Base-by-base conservation (phyloP, 2,797 vertebrate genomes). In the Protosalanx chinensis region DNA sequence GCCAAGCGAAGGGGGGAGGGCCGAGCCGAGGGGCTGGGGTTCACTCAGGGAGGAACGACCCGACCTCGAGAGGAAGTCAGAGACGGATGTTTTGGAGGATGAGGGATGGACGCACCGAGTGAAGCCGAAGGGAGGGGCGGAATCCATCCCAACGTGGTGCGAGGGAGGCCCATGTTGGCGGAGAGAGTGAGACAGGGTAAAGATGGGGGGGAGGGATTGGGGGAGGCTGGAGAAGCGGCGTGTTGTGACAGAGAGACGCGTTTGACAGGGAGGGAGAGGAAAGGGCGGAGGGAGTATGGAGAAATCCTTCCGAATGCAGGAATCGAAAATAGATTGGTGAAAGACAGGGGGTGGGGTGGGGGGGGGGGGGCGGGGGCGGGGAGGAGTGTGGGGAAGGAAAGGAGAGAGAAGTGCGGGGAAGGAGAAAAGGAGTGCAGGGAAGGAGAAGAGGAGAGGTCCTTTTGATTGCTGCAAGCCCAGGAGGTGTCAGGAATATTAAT, bases 401-500 rank as follows among this genome's bases (percentile, higher is more conserved):
- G 41, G 37, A 41, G 37, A 10, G 37, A 7, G 37, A 8, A 41
- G 6, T 41, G 5, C 5, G 33, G 2, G 33, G 37, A 41, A 35
- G 33, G 33, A 35, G 33, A 12, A 46, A 12, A 46, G 41, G 41
- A 41, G 37, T 41, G 6, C 6, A 6, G 33, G 33, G 37, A 41
- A 35, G 33, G 33, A 27, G 23, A 27, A 27, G 23, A 35, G 33
- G 41, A 46, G 8, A 46, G 41, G 41, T 46, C 41, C 41, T 46
- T 46, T 46, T 46, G 41, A 46, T 3, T 46, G 41, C 41, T 12
- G 41, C 8, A 46, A 46, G 41, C 41, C 41, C 41, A 46, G 71
- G 67, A 79, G 78, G 63, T 90, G 89, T 91, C 89, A 88, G 88
- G 86, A 91, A 91, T 91, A 92, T 91, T 91, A 92, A 92, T 92